Percentiles rank a stretch among this genome's conserved stretches.
Conservation (phyloP, 2,113 vertebrate species). For the Eonycteris spelaea region DNA sequence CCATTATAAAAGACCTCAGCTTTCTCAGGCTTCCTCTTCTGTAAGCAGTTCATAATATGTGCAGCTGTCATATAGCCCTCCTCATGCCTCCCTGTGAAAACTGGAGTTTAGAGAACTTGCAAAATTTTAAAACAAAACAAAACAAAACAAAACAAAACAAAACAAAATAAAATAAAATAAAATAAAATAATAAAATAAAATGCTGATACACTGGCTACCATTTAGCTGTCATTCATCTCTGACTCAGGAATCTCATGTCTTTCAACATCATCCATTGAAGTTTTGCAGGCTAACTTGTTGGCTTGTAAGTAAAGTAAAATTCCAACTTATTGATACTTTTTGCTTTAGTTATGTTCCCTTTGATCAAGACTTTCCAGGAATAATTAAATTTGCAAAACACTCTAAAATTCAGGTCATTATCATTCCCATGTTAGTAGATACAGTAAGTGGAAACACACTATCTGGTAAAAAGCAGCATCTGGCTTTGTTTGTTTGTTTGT, state of each 20-base stretch:
- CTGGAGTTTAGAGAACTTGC: background rate
- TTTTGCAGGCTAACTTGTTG: background rate
- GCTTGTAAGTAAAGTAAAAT: background rate
- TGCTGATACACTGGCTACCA: background rate
- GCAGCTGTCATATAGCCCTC: background rate
- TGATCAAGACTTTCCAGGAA: constrained; percentile 47
- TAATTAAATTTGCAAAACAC: constrained; percentile 40
- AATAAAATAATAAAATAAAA: background rate
- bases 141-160: background rate
- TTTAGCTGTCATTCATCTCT: background rate
- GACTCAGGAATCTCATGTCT: background rate
- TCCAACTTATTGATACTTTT: background rate
- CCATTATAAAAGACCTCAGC: background rate
- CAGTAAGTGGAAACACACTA: constrained; percentile 37
- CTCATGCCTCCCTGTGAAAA: background rate
- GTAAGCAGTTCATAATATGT: background rate
- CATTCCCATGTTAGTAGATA: background rate
- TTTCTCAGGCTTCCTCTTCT: background rate
- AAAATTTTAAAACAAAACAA: background rate
- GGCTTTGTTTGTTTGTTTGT: background rate
- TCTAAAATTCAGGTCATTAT: constrained; percentile 34
- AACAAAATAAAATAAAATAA: background rate
- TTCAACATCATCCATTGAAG: background rate
- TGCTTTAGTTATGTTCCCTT: background rate
- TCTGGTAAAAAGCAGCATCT: background rate